Evolutionary conservation across 2,797 vertebrate species (phyloP).

Genomic region (Crenichthys baileyi): DNA sequence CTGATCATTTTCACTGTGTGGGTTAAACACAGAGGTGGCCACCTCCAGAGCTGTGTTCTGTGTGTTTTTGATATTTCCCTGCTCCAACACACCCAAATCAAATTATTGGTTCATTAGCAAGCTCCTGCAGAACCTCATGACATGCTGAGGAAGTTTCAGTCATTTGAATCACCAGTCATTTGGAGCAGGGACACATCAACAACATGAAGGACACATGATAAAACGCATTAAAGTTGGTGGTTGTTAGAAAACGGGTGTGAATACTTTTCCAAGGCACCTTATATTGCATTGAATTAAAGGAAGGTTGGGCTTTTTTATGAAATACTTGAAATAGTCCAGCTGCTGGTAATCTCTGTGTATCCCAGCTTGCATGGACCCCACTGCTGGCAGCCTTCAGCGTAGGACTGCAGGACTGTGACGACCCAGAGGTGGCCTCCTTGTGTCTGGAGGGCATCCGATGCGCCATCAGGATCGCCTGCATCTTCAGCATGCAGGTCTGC

Average conservation of each 20-base stretch:
- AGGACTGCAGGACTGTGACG: constrained; percentile 96
- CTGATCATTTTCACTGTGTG: no score
- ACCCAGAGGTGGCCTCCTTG: constrained; percentile 94
- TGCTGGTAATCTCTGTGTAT: neutral
- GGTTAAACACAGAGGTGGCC: no score
- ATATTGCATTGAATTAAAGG: neutral
- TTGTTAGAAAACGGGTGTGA: no score
- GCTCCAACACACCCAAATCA: neutral
- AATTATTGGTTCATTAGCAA: neutral
- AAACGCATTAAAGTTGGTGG: no score
- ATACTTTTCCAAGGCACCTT: no score
- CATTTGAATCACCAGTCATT: no score
- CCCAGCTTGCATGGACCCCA: constrained; percentile 95
- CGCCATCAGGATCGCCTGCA: constrained; percentile 96
- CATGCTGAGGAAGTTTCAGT: no score
- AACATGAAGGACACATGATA: no score
- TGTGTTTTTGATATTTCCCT: no score
- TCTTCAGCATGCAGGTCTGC: constrained; percentile 94
- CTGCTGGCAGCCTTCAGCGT: constrained; percentile 97
- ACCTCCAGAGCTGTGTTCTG: no score
- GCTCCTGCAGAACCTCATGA: no score
- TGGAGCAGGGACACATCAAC: no score
- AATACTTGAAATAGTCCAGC: neutral
- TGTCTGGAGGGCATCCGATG: constrained; percentile 97
- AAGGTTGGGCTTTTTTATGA: neutral